These are phyloP conservation scores for Onychorhynchus coronatus DNA, from an alignment of 2,113 vertebrate genomes.

Conservation along the genomic window DNA sequence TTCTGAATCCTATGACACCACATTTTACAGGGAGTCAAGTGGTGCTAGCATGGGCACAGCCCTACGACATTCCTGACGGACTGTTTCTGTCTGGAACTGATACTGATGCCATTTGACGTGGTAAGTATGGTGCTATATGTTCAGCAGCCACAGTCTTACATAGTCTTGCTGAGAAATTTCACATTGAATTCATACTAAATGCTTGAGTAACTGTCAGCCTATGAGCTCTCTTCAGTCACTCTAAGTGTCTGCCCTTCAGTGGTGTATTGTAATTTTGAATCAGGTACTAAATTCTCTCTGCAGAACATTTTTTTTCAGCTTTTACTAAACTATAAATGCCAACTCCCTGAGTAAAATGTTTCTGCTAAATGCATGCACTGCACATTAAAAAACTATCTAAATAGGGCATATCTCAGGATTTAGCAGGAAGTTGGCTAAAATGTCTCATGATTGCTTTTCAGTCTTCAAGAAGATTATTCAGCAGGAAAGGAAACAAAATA, in stretches of 20 bases:
- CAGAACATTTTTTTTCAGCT: slow-evolving; percentile 44
- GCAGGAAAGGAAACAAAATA: slow-evolving; percentile 60
- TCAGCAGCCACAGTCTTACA: background rate
- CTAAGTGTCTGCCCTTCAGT: background rate
- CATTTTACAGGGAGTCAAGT: background rate
- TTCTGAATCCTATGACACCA: background rate
- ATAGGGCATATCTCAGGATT: slow-evolving; percentile 42
- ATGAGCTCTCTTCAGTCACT: background rate
- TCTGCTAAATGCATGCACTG: background rate
- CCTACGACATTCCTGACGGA: accelerated
- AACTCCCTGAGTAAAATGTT: background rate
- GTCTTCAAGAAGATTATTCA: slow-evolving; percentile 63
- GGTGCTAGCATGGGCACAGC: background rate
- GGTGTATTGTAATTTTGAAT: background rate
- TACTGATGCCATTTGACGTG: background rate
- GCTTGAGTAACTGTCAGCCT: background rate
- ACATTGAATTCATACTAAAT: background rate
- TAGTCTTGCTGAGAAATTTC: background rate
- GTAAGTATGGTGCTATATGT: background rate
- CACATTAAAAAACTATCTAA: background rate
- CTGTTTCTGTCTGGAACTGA: accelerated
- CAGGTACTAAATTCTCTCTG: background rate
- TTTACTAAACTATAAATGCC: slow-evolving; percentile 31
- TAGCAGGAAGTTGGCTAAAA: slow-evolving; percentile 53
- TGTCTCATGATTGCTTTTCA: slow-evolving; percentile 58